Evolutionary conservation across 1,140 invertebrate genomes (phyloP).

Genomic region (Adoxophyes honmai): DNA sequence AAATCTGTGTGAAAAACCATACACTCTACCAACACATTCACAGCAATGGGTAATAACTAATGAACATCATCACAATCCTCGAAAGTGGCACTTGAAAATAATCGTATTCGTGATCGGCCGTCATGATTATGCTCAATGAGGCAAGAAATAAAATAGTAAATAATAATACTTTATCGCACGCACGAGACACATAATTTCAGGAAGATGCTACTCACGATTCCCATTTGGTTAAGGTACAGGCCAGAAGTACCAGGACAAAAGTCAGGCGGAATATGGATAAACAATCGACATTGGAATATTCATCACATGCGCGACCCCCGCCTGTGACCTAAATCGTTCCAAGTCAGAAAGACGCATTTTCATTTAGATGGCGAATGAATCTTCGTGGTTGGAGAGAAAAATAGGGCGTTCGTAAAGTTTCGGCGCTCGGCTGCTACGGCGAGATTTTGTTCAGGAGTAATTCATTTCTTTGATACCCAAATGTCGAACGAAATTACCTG

Average conservation of each 20-base stretch:
- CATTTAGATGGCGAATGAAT: constrained; percentile 15
- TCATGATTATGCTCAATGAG: too few relatives aligned
- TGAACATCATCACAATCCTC: too few relatives aligned
- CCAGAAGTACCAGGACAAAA: not conserved
- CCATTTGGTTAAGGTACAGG: too few relatives aligned
- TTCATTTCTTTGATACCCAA: constrained; percentile 7
- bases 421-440: not conserved
- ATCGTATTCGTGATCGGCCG: too few relatives aligned
- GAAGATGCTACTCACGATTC: too few relatives aligned
- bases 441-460: constrained; percentile 10
- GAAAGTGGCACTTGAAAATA: too few relatives aligned
- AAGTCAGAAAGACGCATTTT: constrained; percentile 5
- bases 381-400: constrained; percentile 5
- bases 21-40: too few relatives aligned
- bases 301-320: constrained; percentile 9
- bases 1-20: too few relatives aligned
- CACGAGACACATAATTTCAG: too few relatives aligned
- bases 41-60: too few relatives aligned
- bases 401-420: constrained; percentile 10
- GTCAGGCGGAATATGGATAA: constrained; percentile 2
- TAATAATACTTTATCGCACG: too few relatives aligned
- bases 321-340: constrained; percentile 11
- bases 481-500: constrained; percentile 1
- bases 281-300: constrained; percentile 13
- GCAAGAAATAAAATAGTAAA: too few relatives aligned